A percentile compares a stretch with the other conserved stretches of the same genome.
Evolutionary conservation across 2,797 vertebrate species (phyloP).

Genomic region (Sebastes matsubarae): DNA sequence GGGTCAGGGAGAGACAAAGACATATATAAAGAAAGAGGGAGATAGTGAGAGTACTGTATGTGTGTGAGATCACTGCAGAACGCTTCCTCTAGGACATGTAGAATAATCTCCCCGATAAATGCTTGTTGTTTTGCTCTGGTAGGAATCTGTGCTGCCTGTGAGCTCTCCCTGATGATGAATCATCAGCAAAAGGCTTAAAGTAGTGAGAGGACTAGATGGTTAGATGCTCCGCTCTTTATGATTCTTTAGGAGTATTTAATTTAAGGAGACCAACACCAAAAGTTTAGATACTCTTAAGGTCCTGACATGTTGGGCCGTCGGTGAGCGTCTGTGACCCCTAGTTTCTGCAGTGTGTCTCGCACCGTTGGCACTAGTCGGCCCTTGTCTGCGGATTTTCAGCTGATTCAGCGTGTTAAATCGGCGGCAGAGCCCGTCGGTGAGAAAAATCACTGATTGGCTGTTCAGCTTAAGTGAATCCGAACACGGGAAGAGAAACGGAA

Average conservation of each 20-base stretch:
- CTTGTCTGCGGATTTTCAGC: too few species aligned
- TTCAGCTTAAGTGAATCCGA: too few species aligned
- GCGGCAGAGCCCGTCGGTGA: too few species aligned
- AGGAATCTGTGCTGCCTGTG: conserved; percentile 4
- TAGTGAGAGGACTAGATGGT: neutral
- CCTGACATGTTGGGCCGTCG: too few species aligned
- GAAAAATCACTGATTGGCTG: too few species aligned
- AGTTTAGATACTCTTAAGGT: neutral
- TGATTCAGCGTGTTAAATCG: too few species aligned
- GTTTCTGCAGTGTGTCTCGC: too few species aligned
- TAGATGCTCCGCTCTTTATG: neutral
- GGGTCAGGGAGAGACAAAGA: conserved; percentile 12
- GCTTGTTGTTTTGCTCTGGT: conserved; percentile 30
- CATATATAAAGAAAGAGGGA: neutral
- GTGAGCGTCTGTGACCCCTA: too few species aligned
- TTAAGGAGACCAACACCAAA: neutral
- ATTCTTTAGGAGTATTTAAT: neutral
- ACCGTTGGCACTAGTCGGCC: too few species aligned
- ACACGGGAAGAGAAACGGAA: too few species aligned
- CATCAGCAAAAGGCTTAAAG: conserved; percentile 8
- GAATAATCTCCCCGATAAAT: conserved; percentile 36
- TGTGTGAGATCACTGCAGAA: conserved; percentile 15
- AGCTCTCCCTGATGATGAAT: conserved; percentile 31
- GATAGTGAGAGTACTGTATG: neutral
- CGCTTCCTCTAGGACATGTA: conserved; percentile 37